Evolutionary conservation across 1,140 invertebrate genomes (phyloP).

Genomic region (Drosophila triauraria): DNA sequence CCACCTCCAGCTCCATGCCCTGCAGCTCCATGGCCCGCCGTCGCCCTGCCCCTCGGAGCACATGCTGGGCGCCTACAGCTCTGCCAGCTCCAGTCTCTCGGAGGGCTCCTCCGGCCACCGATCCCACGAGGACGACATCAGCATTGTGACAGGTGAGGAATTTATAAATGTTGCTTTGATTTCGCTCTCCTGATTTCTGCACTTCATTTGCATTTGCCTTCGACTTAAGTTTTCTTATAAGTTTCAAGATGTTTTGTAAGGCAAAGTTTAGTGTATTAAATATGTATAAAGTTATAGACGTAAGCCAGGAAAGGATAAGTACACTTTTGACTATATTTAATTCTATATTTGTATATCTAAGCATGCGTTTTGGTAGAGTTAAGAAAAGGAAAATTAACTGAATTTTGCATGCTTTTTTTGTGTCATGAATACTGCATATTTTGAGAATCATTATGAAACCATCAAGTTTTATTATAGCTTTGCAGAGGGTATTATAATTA

Average conservation of each 20-base stretch:
- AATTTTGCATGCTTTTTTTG: slow-evolving; percentile 7
- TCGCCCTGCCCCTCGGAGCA: slow-evolving; percentile 94
- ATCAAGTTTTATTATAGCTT: neutral
- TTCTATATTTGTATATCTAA: slow-evolving; percentile 1
- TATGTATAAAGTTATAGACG: neutral
- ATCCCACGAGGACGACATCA: slow-evolving; percentile 92
- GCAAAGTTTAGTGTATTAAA: slow-evolving; percentile 11
- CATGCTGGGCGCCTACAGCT: slow-evolving; percentile 90
- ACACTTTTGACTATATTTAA: slow-evolving; percentile 1
- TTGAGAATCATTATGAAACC: neutral
- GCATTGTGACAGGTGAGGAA: slow-evolving; percentile 93
- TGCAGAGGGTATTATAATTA: no score
- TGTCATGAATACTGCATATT: slow-evolving; percentile 3
- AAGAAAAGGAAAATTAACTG: neutral
- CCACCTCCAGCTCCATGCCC: slow-evolving; percentile 61
- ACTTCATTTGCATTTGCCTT: slow-evolving; percentile 37
- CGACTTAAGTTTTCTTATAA: slow-evolving; percentile 29
- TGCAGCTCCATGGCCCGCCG: slow-evolving; percentile 87
- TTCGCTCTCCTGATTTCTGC: slow-evolving; percentile 22
- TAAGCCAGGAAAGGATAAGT: slow-evolving; percentile 25
- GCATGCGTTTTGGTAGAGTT: slow-evolving; percentile 22
- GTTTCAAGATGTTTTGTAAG: neutral
- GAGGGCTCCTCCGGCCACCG: slow-evolving; percentile 91
- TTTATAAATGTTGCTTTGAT: slow-evolving; percentile 1
- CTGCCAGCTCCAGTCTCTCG: slow-evolving; percentile 93